Evolutionary conservation across 2,797 vertebrate species (phyloP).

Genomic region (Fistularia commersonii): DNA sequence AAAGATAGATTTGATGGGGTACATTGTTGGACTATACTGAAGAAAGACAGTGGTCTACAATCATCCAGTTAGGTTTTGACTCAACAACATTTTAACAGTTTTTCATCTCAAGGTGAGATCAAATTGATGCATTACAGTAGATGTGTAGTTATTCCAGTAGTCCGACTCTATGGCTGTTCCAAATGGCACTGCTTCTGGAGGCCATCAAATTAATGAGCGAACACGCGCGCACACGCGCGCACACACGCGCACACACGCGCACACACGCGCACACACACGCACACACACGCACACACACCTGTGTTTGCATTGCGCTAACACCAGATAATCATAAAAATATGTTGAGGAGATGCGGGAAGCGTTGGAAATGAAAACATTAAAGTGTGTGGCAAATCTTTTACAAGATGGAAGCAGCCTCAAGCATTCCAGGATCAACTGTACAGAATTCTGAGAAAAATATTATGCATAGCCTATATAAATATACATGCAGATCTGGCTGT

Average conservation of each 20-base stretch:
- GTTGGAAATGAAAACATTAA: slow-evolving; percentile 20
- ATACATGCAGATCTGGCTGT: slow-evolving; percentile 25
- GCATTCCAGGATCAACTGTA: slow-evolving; percentile 57
- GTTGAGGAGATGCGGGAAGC: slow-evolving; percentile 17
- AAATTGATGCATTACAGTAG: neutral
- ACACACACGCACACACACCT: neutral
- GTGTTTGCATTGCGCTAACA: slow-evolving; percentile 32
- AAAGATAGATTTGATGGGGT: too few species aligned
- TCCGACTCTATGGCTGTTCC: slow-evolving; percentile 40
- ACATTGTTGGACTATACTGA: too few species aligned
- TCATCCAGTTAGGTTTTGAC: too few species aligned
- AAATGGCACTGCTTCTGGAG: slow-evolving; percentile 26
- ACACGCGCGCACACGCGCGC: neutral
- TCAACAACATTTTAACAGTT: neutral
- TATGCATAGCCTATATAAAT: slow-evolving; percentile 22
- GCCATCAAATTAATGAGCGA: slow-evolving; percentile 22
- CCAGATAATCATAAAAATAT: slow-evolving; percentile 18
- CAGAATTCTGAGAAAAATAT: slow-evolving; percentile 11
- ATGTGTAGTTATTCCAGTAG: slow-evolving; percentile 27
- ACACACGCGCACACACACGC: too few species aligned
- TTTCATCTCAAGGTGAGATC: slow-evolving; percentile 21
- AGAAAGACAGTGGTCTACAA: too few species aligned
- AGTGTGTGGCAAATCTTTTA: slow-evolving; percentile 9
- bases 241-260: slow-evolving; percentile 22
- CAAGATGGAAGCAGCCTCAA: slow-evolving; percentile 34